Base-by-base conservation (phyloP, 2,888 invertebrate species). In the Diadromus collaris region DNA sequence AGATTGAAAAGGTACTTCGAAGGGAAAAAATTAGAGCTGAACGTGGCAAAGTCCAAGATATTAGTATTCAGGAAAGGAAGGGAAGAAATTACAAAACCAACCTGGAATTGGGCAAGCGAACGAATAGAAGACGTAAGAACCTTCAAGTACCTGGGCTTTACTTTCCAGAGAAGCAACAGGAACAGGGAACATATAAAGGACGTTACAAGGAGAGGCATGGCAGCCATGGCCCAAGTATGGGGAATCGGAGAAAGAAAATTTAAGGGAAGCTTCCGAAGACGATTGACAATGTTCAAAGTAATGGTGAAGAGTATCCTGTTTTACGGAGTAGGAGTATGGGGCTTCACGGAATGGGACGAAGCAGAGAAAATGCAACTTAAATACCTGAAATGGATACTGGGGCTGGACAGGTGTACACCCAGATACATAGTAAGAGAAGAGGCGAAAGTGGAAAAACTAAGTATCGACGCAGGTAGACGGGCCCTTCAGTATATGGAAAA, bases 271-370 rank as follows among this genome's bases (percentile, higher is more conserved):
- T 71, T 54, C 21, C 70, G 46, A 54, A 69, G 61, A 13, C 71
- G 76, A 24, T 21, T 69, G 32, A 64, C 32, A 54, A n/a, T 81
- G 13, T 79, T 70, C n/a, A 63, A 74, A 10, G 16, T 19, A 6
- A 16, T 80, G 2, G 76, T 78, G 19, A 60, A 32, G 19, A 44
- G 73, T 0, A 64, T 82, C 5, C 60, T 76, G 38, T 9, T 54
- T 2, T 80, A 77, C 38, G 80, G 70, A 13, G 81, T 81, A 0
- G 80, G 76, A 46, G 73, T 83, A 5, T 81, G 81, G 48, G 82
- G 84, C 10, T 69, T 69, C 60, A 19, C 21, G 13, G 75, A 80
- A 13, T 9, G 27, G 9, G 21, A 13, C 2, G 64, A 64, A 13
- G 13, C 75, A 2, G 73, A 77, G 44, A 61, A 24, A 41, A 27